These are phyloP conservation scores for Oncorhynchus gorbuscha DNA, from an alignment of 2,113 vertebrate species.

Conservation along the genomic window DNA sequence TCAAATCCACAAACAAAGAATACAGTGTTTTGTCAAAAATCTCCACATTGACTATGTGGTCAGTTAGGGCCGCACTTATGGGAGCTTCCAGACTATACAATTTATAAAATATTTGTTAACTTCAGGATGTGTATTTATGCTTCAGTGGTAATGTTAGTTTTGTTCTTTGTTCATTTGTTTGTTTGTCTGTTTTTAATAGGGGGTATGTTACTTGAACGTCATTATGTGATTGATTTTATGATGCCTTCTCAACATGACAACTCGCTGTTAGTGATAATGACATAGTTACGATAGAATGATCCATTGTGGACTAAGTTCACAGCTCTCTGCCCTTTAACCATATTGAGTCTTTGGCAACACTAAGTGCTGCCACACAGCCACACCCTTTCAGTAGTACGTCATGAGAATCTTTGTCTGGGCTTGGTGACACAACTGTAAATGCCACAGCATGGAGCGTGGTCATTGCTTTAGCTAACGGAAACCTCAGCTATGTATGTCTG, in stretches of 20 bases:
- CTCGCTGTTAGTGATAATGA: neutral
- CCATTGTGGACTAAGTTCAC: neutral
- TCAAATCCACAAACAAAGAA: too few species aligned
- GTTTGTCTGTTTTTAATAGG: constrained; percentile 1
- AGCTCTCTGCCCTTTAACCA: neutral
- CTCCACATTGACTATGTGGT: too few species aligned
- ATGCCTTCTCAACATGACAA: neutral
- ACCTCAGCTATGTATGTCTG: constrained; percentile 2
- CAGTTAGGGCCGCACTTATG: too few species aligned
- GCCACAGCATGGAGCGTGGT: constrained; percentile 38
- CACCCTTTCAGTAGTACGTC: constrained; percentile 36
- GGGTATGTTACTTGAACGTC: neutral
- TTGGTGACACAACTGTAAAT: constrained; percentile 39
- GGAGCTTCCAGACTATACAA: neutral
- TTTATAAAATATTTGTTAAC: neutral
- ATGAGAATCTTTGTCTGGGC: constrained; percentile 25
- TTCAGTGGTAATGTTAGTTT: neutral
- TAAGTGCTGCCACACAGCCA: constrained; percentile 21
- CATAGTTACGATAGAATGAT: neutral
- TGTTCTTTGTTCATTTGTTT: neutral
- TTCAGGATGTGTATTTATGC: neutral
- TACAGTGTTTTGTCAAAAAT: too few species aligned
- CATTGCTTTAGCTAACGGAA: constrained; percentile 41
- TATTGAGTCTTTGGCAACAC: constrained; percentile 18
- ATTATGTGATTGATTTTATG: neutral